Evolutionary conservation across 2,113 vertebrate species (phyloP).

Genomic region (Hiodon tergisus): DNA sequence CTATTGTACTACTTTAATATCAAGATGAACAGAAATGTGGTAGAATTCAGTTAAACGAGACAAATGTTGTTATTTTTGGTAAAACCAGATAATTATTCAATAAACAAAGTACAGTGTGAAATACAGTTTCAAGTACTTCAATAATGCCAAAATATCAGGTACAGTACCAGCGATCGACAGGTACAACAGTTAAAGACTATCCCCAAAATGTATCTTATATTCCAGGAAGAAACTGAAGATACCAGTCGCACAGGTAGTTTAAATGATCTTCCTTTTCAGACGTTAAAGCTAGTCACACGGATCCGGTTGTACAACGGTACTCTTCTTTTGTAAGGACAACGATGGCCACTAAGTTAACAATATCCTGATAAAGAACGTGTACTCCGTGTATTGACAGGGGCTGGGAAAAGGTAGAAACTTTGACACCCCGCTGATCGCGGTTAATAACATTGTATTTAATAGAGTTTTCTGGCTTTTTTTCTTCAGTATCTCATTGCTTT

Average conservation of each 20-base stretch:
- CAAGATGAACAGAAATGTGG: constrained; percentile 67
- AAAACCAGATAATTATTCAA: constrained; percentile 45
- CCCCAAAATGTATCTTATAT: constrained; percentile 37
- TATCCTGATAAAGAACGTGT: background rate
- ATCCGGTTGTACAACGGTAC: constrained; percentile 35
- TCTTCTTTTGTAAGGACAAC: constrained; percentile 9
- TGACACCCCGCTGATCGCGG: background rate
- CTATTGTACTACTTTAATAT: constrained; percentile 73
- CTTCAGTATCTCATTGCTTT: no score
- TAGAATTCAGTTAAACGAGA: constrained; percentile 68
- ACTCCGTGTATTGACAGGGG: background rate
- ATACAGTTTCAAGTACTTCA: constrained; percentile 59
- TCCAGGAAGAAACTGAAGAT: constrained; percentile 58
- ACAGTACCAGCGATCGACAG: constrained; percentile 69
- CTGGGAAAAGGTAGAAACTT: background rate
- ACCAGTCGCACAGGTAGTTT: constrained; percentile 69
- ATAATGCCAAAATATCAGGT: constrained; percentile 64
- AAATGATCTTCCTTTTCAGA: constrained; percentile 50
- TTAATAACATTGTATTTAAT: no score
- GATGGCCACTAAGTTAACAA: background rate
- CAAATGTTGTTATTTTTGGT: constrained; percentile 61
- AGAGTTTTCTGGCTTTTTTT: no score
- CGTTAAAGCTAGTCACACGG: constrained; percentile 50
- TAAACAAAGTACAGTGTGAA: constrained; percentile 56
- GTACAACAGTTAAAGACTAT: constrained; percentile 67